Evolutionary conservation across 2,797 vertebrate genomes (phyloP), one percentile per base, ranked within the genome.

Genomic region (Paedocypris micromegethes): DNA sequence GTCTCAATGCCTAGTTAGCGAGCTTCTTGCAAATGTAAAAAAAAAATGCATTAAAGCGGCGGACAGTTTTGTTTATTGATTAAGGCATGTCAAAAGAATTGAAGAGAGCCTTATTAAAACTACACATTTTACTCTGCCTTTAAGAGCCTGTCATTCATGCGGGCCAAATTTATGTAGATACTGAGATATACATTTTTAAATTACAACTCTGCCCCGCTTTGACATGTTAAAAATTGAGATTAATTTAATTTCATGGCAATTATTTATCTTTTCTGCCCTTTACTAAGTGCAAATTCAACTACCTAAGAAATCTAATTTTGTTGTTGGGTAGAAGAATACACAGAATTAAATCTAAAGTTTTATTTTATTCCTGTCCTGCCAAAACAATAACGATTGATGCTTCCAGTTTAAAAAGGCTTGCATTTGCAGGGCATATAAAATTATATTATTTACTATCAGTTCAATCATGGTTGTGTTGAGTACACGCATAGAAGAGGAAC

Each of bases 11-110:
- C 88, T 91, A 91, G 89, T 91, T 91, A 91, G 89, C 86, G 86
- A 76, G 84, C 83, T 86, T 87, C 86, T 89, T 88, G 83, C 86
- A 89, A 91, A 90, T 90, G 87, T 91, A 91, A 90, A 91, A 90
- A 89, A 87, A 75, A 81, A 82, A 77, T 77, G 68, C 75, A 82
- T 81, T 77, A 81, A 78, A 81, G 69, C 82, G 82, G 78, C 81
- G 75, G 85, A 85, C 85, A 81, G 83, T 77, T 83, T 77, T 43
- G 81, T 84, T 90, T 91, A 91, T 91, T 90, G 89, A 91, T 91
- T 89, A 89, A 89, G 83, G 84, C 84, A 81, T 85, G 88, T 90
- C 90, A 90, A 83, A 85, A 83, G 85, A 89, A 90, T 87, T 86
- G 87, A 89, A 87, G 84, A 81, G 84, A 82, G 84, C 74, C 83